Evolutionary conservation across 2,113 vertebrate species (phyloP).

Genomic region (Lamprotornis superbus): DNA sequence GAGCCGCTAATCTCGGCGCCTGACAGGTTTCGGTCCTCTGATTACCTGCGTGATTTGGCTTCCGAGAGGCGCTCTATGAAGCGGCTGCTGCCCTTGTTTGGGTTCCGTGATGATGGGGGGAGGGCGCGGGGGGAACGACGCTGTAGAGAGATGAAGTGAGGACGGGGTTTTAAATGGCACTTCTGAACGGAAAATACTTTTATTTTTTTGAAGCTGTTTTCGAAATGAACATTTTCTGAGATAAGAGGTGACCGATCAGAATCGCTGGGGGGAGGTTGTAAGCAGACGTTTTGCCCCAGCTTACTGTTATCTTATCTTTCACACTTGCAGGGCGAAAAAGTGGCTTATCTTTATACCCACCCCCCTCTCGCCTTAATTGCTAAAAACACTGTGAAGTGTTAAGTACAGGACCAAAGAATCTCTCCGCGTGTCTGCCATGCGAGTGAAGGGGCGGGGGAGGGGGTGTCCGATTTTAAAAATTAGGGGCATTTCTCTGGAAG

Average conservation of each 20-base stretch:
- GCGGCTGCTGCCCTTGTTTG: neutral
- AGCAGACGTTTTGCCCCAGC: conserved; percentile 76
- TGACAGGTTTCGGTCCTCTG: conserved; percentile 48
- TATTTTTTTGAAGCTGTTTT: conserved; percentile 68
- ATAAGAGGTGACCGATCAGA: conserved; percentile 79
- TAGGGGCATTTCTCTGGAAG: conserved; percentile 18
- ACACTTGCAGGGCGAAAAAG: conserved; percentile 74
- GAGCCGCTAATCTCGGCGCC: neutral
- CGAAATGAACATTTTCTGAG: conserved; percentile 73
- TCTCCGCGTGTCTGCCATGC: conserved; percentile 52
- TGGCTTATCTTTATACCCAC: conserved; percentile 76
- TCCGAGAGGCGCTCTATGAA: neutral
- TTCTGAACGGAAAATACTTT: conserved; percentile 61
- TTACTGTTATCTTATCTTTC: conserved; percentile 81
- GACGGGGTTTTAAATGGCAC: conserved; percentile 60
- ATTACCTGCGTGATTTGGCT: conserved; percentile 62
- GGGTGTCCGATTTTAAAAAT: neutral
- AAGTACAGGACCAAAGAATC: conserved; percentile 65
- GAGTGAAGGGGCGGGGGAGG: neutral
- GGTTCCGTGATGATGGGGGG: neutral
- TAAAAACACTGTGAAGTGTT: conserved; percentile 75
- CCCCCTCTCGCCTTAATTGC: conserved; percentile 75
- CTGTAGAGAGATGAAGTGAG: neutral
- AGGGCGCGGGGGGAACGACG: neutral
- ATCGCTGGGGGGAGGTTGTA: conserved; percentile 76